These are phyloP conservation scores for Liparis tanakae DNA, from an alignment of 2,797 vertebrate genomes.

Conservation along the genomic window DNA sequence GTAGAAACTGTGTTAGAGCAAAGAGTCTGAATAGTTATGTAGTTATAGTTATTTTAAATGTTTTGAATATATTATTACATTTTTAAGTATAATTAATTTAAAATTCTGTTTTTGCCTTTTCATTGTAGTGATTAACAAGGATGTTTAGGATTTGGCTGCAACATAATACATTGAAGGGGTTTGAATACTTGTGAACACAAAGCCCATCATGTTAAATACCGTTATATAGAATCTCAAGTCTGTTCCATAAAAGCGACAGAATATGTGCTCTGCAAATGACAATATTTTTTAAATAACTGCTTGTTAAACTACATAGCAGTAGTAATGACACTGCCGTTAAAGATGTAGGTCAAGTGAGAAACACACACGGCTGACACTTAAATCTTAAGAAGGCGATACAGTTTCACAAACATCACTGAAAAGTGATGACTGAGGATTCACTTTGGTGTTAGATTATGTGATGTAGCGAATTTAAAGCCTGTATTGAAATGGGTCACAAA, in stretches of 20 bases:
- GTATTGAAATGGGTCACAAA: neutral
- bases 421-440: neutral
- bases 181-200: neutral
- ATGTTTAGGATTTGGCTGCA: too few relatives aligned
- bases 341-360: slow-evolving; percentile 1
- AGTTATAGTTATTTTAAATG: too few relatives aligned
- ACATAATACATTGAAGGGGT: neutral
- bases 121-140: too few relatives aligned
- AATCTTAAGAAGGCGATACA: neutral
- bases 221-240: neutral
- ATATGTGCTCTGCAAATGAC: neutral
- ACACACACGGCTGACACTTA: slow-evolving; percentile 30
- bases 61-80: neutral
- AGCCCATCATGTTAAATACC: neutral
- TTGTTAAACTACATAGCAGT: neutral
- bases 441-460: neutral
- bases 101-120: neutral
- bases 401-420: neutral
- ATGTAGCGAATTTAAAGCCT: neutral
- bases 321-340: neutral
- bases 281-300: neutral
- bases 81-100: too few relatives aligned
- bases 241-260: neutral
- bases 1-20: neutral
- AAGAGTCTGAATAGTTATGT: neutral